These are phyloP conservation scores for Clostera curtula DNA, from an alignment of 2,888 invertebrate genomes.

Conservation along the genomic window DNA sequence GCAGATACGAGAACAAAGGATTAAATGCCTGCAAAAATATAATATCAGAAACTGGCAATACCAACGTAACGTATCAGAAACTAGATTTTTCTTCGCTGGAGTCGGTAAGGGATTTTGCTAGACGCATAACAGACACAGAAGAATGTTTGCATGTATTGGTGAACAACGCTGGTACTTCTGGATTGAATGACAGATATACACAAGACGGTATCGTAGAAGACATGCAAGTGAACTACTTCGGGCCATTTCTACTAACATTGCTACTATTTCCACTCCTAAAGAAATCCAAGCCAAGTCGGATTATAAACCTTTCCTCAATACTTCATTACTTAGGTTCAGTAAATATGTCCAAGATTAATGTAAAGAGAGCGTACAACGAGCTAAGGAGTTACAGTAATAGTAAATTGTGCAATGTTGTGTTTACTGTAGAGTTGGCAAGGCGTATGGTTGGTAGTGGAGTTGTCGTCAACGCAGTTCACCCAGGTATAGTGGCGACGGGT, in stretches of 20 bases:
- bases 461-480: constrained; percentile 13
- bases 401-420: constrained; percentile 75
- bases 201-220: constrained; percentile 75
- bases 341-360: constrained; percentile 23
- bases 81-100: constrained; percentile 65
- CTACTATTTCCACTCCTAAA: constrained; percentile 32
- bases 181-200: constrained; percentile 48
- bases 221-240: constrained; percentile 76
- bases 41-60: constrained; percentile 22
- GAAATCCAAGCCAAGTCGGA: constrained; percentile 26
- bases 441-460: constrained; percentile 78
- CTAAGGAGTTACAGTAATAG: constrained; percentile 21
- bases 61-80: constrained; percentile 38
- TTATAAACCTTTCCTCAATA: constrained; percentile 65
- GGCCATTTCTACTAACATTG: constrained; percentile 71
- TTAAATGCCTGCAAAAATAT: constrained; percentile 54
- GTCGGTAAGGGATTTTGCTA: constrained; percentile 74
- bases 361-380: constrained; percentile 3
- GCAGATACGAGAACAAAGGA: constrained; percentile 80
- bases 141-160: constrained; percentile 70
- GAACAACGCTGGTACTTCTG: constrained; percentile 74
- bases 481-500: constrained; percentile 9
- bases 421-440: constrained; percentile 79
- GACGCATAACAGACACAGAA: constrained; percentile 61
- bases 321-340: constrained; percentile 42